Base-by-base conservation (phyloP, 1,140 invertebrate species). In the Nasonia vitripennis region DNA sequence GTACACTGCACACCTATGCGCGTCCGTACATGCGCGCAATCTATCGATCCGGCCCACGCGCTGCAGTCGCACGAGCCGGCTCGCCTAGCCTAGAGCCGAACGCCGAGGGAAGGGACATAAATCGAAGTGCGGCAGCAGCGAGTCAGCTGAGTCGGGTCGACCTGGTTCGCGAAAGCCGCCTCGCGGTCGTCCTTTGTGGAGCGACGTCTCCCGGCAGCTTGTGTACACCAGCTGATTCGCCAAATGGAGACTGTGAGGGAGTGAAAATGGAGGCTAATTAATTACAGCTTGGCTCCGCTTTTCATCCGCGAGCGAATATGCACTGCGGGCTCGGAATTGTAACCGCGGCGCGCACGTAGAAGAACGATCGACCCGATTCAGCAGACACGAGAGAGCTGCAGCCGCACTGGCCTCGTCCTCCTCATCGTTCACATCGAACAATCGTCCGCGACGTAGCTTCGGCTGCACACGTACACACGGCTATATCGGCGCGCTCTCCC, bases 41-140 rank as follows among this genome's bases (percentile, higher is more conserved):
- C 80, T 85, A 85, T 85, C 83, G 83, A 85, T 85, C 78, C 23
- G 68, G 17, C 17, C 17, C 48, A 14, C 48, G 48, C 17, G 51
- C 51, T 3, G 51, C 51, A 17, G 51, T 3, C 12, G 51, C 51
- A 3, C 51, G 14, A 17, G 51, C 51, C 12, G 51, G 14, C 55
- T 17, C 4, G 3, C 3, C 14, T 62, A 62, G 55, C 55, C 55
- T n/a, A n/a, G 55, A n/a, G 7, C 17, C 55, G 55, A 62, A 62
- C n/a, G 20, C 17, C 55, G 55, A 62, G 55, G 6, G 20, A 62
- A n/a, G 3, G 55, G 20, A 62, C 55, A 62, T 62, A n/a, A 62
- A 62, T 62, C 55, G 55, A 62, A 62, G 20, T 37, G 34, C 6
- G 41, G 41, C 41, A 7, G 41, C 41, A 9, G 41, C 55, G 55